Conservation (phyloP, 2,113 vertebrate genomes). For the Corvus moneduloides region DNA sequence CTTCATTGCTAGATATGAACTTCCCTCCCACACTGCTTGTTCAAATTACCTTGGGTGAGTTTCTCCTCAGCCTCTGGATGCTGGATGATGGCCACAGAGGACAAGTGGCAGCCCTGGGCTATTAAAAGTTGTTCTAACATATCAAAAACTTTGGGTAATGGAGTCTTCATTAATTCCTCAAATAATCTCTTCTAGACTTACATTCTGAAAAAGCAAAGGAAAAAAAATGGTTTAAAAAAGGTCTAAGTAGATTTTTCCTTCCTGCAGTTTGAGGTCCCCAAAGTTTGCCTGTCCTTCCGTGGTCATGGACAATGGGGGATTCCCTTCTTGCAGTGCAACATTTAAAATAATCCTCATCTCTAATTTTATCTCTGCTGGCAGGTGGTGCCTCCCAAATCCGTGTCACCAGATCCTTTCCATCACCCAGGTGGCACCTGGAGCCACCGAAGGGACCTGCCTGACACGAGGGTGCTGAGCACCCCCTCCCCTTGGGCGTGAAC, state of each 20-base stretch:
- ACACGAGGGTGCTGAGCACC: background rate
- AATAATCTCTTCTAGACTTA: background rate
- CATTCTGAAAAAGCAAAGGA: background rate
- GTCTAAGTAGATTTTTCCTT: background rate
- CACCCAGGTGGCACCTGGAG: background rate
- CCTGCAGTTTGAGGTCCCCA: background rate
- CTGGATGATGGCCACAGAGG: background rate
- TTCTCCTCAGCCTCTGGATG: background rate
- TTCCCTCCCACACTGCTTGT: background rate
- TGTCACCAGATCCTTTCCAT: background rate
- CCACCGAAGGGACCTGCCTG: background rate
- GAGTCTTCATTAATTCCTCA: background rate
- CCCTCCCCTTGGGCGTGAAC: background rate
- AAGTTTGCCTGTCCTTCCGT: fast-evolving
- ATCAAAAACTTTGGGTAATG: background rate
- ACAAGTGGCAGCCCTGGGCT: background rate
- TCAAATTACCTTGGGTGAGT: background rate
- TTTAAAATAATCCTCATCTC: background rate
- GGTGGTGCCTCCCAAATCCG: background rate
- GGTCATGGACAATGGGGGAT: fast-evolving
- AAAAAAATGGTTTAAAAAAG: background rate
- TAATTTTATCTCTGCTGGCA: background rate
- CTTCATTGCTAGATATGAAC: background rate
- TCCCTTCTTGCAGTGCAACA: background rate
- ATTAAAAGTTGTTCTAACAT: background rate